Percentiles rank a stretch among this genome's conserved stretches.
Conservation (phyloP, 2,888 invertebrate species). For the Clitarchus hookeri region DNA sequence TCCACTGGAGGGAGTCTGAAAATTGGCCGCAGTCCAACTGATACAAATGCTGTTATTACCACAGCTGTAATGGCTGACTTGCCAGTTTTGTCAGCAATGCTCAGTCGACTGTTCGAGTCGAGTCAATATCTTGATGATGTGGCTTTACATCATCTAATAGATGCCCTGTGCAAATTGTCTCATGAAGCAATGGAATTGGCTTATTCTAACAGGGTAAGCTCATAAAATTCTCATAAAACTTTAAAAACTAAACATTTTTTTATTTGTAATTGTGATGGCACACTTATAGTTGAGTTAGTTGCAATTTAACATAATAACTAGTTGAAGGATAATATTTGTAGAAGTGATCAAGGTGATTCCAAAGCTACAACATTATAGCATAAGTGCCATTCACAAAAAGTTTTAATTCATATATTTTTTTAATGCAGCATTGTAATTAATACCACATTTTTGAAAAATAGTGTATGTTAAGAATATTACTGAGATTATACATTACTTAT, state of each 20-base stretch:
- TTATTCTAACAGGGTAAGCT: slow-evolving; percentile 83
- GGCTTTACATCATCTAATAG: slow-evolving; percentile 92
- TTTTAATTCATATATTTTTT: no score
- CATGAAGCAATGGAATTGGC: slow-evolving; percentile 97
- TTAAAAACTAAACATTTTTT: not conserved
- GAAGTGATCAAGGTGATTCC: no score
- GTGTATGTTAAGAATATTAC: no score
- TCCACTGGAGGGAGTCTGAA: slow-evolving; percentile 92
- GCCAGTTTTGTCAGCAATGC: slow-evolving; percentile 85
- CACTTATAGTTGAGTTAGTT: not conserved
- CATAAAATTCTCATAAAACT: slow-evolving; percentile 11
- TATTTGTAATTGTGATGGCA: not conserved
- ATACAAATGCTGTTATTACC: slow-evolving; percentile 86
- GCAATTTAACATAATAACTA: no score
- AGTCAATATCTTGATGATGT: slow-evolving; percentile 93
- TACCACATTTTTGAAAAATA: no score
- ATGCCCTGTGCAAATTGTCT: slow-evolving; percentile 93
- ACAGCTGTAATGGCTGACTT: slow-evolving; percentile 96
- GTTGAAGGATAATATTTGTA: no score
- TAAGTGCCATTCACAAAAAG: no score
- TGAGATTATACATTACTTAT: no score
- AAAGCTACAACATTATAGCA: no score
- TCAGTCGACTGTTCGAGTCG: slow-evolving; percentile 92
- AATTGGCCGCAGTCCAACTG: slow-evolving; percentile 77
- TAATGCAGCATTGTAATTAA: no score